These are phyloP conservation scores for Spisula subtruncata DNA, from an alignment of 2,888 invertebrate genomes.

Conservation along the genomic window DNA sequence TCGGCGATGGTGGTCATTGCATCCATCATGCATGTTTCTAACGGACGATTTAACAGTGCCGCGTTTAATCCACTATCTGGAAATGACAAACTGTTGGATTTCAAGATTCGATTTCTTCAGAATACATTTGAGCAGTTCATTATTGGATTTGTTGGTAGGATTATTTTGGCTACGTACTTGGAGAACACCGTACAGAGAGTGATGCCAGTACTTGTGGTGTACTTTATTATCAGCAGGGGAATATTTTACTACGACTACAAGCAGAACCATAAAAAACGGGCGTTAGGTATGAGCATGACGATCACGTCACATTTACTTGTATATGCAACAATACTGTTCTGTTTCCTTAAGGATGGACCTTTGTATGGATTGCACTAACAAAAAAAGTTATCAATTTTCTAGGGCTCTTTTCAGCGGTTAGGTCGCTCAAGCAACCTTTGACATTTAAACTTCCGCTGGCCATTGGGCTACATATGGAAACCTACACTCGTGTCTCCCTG, in stretches of 20 bases:
- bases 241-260: slow-evolving; percentile 18
- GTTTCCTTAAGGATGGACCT: background rate
- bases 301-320: background rate
- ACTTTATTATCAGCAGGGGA: background rate
- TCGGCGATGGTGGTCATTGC: background rate
- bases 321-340: background rate
- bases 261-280: background rate
- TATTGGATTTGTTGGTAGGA: background rate
- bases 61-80: slow-evolving; percentile 26
- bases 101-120: background rate
- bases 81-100: background rate
- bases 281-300: slow-evolving; percentile 27
- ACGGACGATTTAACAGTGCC: background rate
- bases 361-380: slow-evolving; percentile 11
- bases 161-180: slow-evolving; percentile 10
- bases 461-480: no score
- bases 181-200: background rate
- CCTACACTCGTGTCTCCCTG: no score
- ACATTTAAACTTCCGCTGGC: no score
- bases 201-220: slow-evolving; percentile 24
- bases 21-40: background rate
- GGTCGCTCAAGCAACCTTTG: no score
- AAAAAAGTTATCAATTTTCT: no score
- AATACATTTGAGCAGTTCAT: slow-evolving; percentile 27
- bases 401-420: no score